Percentiles rank a stretch among this genome's conserved stretches.
These are phyloP conservation scores for Eucera pruinosa DNA, from an alignment of 2,888 invertebrate species.

Conservation along the genomic window DNA sequence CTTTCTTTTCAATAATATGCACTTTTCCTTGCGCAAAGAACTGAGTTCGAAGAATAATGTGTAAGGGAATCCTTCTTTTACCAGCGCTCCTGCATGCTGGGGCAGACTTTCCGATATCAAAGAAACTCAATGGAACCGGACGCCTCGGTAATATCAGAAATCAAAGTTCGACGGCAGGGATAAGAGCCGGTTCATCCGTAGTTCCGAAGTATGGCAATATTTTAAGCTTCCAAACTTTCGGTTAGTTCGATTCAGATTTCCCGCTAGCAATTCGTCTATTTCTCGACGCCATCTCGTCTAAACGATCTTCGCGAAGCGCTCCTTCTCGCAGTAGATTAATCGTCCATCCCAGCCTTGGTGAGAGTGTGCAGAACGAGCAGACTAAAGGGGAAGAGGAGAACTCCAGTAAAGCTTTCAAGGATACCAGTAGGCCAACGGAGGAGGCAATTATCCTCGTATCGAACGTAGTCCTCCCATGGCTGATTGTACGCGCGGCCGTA, in stretches of 20 bases:
- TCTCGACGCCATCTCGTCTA: slow-evolving; percentile 56
- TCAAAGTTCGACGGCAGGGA: slow-evolving; percentile 28
- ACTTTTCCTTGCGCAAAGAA: too few relatives aligned
- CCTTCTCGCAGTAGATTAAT: slow-evolving; percentile 57
- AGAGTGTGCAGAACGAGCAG: neutral
- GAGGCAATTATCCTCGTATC: slow-evolving; percentile 72
- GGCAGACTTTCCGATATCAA: slow-evolving; percentile 17
- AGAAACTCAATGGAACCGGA: neutral
- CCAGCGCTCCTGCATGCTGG: neutral
- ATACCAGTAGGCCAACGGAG: slow-evolving; percentile 58
- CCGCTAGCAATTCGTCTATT: slow-evolving; percentile 49
- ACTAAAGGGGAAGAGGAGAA: slow-evolving; percentile 9
- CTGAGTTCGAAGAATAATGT: neutral
- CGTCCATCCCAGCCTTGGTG: slow-evolving; percentile 39
- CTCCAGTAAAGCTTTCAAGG: slow-evolving; percentile 49
- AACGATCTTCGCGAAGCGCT: slow-evolving; percentile 45
- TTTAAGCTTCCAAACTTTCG: slow-evolving; percentile 50
- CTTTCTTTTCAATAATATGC: too few relatives aligned
- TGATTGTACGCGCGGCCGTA: slow-evolving; percentile 66
- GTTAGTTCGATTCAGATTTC: slow-evolving; percentile 53
- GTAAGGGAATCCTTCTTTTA: neutral
- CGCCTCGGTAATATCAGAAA: slow-evolving; percentile 35
- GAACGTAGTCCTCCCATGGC: slow-evolving; percentile 63
- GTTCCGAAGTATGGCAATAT: slow-evolving; percentile 54
- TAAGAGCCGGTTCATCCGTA: slow-evolving; percentile 10